Conservation (phyloP, 1,140 invertebrate species). For the Venturia canescens region DNA sequence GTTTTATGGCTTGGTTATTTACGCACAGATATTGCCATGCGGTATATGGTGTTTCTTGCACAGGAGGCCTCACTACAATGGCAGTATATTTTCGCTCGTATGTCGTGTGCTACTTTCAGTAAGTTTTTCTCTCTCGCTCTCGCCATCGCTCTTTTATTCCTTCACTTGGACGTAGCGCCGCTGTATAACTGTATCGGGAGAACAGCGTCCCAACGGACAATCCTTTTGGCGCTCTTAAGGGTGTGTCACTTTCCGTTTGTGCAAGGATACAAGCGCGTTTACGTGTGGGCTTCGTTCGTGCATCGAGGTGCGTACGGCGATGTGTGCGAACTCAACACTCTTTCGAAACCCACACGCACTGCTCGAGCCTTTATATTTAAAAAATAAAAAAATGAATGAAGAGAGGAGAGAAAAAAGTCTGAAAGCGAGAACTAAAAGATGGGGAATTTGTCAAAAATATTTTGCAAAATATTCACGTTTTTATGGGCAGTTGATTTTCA, state of each 20-base stretch:
- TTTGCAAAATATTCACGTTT: too few species aligned
- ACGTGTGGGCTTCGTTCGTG: slow-evolving; percentile 28
- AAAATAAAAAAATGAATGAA: background rate
- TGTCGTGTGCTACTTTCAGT: slow-evolving; percentile 38
- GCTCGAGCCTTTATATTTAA: background rate
- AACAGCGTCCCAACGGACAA: background rate
- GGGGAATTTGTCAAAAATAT: background rate
- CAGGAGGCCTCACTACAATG: background rate
- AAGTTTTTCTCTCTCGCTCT: slow-evolving; percentile 13
- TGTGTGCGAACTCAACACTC: slow-evolving; percentile 1
- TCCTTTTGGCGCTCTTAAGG: slow-evolving; percentile 35
- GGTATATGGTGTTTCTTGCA: slow-evolving; percentile 1
- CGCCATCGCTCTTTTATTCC: background rate
- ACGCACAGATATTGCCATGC: background rate
- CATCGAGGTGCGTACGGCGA: background rate
- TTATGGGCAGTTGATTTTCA: too few species aligned
- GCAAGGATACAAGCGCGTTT: slow-evolving; percentile 16
- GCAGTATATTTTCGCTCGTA: slow-evolving; percentile 21
- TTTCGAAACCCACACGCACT: background rate
- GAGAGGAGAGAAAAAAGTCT: background rate
- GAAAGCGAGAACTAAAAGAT: background rate
- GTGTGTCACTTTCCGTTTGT: slow-evolving; percentile 45
- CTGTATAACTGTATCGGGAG: background rate
- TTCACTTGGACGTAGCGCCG: background rate
- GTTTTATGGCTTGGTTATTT: background rate